These are phyloP conservation scores for Scaptomyza polygonia DNA, from an alignment of 2,888 invertebrate genomes.

Conservation along the genomic window DNA sequence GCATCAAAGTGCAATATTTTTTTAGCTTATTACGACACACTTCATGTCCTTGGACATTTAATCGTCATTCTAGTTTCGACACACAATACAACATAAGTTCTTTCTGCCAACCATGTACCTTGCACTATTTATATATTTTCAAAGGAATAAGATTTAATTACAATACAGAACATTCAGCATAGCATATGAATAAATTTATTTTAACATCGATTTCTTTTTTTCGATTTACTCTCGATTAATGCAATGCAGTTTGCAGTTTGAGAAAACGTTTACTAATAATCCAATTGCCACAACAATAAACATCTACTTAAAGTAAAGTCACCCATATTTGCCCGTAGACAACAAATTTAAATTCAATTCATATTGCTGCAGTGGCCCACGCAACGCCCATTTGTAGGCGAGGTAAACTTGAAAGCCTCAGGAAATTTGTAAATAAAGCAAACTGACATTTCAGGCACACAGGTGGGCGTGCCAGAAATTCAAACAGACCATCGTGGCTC, in stretches of 20 bases:
- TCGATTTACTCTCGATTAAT: too few relatives aligned
- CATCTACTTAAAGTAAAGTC: slow-evolving; percentile 16
- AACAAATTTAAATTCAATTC: slow-evolving; percentile 60
- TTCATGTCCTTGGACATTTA: too few relatives aligned
- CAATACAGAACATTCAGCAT: not conserved
- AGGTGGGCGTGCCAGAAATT: slow-evolving; percentile 14
- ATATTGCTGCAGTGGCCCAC: slow-evolving; percentile 18
- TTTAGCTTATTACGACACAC: too few relatives aligned
- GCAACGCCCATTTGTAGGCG: slow-evolving; percentile 1
- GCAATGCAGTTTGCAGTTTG: too few relatives aligned
- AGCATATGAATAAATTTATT: too few relatives aligned
- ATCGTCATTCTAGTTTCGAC: too few relatives aligned
- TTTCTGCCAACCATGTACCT: too few relatives aligned
- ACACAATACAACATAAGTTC: too few relatives aligned
- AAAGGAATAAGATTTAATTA: not conserved
- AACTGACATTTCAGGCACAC: slow-evolving; percentile 1
- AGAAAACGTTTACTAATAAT: not conserved
- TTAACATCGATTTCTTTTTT: too few relatives aligned
- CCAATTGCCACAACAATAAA: slow-evolving; percentile 13
- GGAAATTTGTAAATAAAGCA: slow-evolving; percentile 33
- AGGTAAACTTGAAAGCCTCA: slow-evolving; percentile 15
- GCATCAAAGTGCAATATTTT: too few relatives aligned
- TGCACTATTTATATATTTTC: too few relatives aligned
- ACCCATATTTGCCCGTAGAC: slow-evolving; percentile 23
- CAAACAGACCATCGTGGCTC: slow-evolving; percentile 1